A percentile compares a stretch with the other conserved stretches of the same genome.
phyloP scores from a whole-genome alignment of 2,888 invertebrate species.

The Pecten maximus region DNA sequence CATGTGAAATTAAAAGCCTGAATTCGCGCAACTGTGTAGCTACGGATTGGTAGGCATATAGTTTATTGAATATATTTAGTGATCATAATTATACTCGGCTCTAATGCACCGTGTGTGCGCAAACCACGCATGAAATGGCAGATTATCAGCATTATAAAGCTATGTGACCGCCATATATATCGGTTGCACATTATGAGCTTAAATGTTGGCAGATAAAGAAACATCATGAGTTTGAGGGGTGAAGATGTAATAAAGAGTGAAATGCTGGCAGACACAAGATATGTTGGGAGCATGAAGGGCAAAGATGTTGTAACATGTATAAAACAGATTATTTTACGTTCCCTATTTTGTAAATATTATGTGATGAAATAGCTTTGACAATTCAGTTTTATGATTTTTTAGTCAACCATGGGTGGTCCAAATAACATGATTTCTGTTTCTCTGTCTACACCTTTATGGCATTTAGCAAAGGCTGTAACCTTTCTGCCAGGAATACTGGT shows the following conservation, averaged over 20 bases:
- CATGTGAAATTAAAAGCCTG: constrained; percentile 20
- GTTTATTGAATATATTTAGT: constrained; percentile 6
- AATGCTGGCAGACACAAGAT: neutral
- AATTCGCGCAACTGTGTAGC: constrained; percentile 4
- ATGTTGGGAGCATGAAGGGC: neutral
- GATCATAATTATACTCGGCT: neutral
- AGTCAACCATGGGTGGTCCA: neutral
- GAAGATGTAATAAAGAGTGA: neutral
- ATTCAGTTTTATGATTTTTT: neutral
- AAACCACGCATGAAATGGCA: constrained; percentile 3
- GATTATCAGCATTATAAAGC: neutral
- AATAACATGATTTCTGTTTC: neutral
- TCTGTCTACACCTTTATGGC: neutral
- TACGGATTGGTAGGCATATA: constrained; percentile 24
- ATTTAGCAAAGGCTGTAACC: neutral
- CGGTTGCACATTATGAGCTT: constrained; percentile 25
- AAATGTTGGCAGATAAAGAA: constrained; percentile 19
- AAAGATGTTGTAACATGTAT: neutral
- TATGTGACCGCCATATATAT: constrained; percentile 34
- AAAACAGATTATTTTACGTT: neutral
- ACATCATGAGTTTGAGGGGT: neutral
- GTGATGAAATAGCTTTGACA: neutral
- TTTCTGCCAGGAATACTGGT: too few species aligned
- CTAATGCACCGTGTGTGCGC: neutral
- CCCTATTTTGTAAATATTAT: constrained; percentile 13